Evolutionary conservation across 2,888 invertebrate species (phyloP).

Genomic region (Podotricha telesiphe): DNA sequence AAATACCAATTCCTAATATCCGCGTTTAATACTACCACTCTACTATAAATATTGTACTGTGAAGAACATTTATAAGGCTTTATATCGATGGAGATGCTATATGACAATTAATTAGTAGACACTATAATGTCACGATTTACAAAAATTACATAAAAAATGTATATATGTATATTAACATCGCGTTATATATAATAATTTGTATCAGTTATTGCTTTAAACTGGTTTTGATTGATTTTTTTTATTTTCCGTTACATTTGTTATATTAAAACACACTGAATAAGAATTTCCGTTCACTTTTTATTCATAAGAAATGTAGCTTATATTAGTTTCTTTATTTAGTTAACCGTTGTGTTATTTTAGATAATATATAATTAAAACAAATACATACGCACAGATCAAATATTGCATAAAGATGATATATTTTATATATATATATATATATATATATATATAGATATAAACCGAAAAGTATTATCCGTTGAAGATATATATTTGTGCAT

Average conservation of each 20-base stretch:
- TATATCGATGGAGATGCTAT: slow-evolving; percentile 11
- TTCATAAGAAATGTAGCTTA: not conserved
- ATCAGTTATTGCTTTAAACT: slow-evolving; percentile 17
- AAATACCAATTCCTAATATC: slow-evolving; percentile 11
- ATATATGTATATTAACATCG: not conserved
- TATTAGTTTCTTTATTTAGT: not conserved
- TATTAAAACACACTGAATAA: slow-evolving; percentile 11
- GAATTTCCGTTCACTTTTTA: not conserved
- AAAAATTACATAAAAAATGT: not conserved
- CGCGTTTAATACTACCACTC: slow-evolving; percentile 7
- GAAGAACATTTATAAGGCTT: slow-evolving; percentile 13
- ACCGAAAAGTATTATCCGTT: not conserved
- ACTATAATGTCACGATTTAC: not conserved
- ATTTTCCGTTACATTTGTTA: not conserved
- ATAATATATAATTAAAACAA: not conserved
- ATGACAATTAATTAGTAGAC: no score
- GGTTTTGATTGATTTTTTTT: not conserved
- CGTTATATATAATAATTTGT: not conserved
- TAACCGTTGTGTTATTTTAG: not conserved
- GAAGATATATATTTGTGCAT: not conserved
- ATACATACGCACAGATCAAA: not conserved
- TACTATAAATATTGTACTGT: slow-evolving; percentile 13
- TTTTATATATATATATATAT: no score
- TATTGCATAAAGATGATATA: no score
- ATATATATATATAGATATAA: no score